Base-by-base conservation (phyloP, 1,140 invertebrate genomes). In the Polypedilum pembai region DNA sequence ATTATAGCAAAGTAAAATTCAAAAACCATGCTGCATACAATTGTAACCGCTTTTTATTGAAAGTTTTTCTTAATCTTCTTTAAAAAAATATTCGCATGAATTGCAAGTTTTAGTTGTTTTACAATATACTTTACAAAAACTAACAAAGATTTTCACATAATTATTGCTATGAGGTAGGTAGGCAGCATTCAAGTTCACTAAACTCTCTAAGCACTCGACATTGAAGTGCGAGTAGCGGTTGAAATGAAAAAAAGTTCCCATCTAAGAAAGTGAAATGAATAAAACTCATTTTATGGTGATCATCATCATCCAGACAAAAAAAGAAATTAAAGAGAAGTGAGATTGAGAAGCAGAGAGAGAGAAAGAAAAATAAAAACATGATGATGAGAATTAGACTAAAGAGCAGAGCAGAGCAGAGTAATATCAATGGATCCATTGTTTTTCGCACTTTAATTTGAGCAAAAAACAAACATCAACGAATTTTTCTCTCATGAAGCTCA, bases 251-350 rank as follows among this genome's bases (percentile, higher is more conserved):
- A 56, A 56, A 15, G n/a, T 56, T 56, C n/a, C 12, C 24, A 33
- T 33, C 24, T 12, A 56, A 56, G 45, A 56, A 56, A 56, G 45
- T 56, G 45, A 56, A 56, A 56, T 56, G 45, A 56, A 56, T 56
- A 56, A 56, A n/a, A 12, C 15, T 56, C n/a, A 56, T n/a, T 56
- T 56, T 56, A 56, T 56, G 12, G n/a, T 56, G 45, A 56, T 56
- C 12, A n/a, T 56, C n/a, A 56, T 56, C 45, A 33, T 33, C n/a
- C 45, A 56, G 12, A 56, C 45, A 56, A 15, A 56, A 33, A 56
- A 56, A 56, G 45, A 56, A 56, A 56, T 56, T 56, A 56, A n/a
- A 56, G n/a, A 56, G 24, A 1, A 33, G 5, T 33, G 24, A 33
- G 24, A 33, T n/a, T n/a, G n/a, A 33, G 24, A 33, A 33, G n/a